These are phyloP conservation scores for Dryobates pubescens DNA, from an alignment of 2,797 vertebrate species.

Conservation along the genomic window DNA sequence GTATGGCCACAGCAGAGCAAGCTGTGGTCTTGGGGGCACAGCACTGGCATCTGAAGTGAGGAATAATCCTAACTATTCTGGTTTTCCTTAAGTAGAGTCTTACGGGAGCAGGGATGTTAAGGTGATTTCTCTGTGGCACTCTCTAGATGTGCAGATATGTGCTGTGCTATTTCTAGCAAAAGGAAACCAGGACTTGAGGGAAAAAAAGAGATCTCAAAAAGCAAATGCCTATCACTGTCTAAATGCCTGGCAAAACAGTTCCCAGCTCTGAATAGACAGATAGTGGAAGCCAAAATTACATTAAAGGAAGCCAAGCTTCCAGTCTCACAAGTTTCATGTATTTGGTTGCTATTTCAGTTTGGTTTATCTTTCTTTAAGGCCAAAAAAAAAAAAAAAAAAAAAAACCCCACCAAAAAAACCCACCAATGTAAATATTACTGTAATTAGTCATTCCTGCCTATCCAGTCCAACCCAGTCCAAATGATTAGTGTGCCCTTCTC, in stretches of 20 bases:
- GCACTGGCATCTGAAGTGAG: background rate
- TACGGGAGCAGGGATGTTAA: background rate
- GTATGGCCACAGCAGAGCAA: accelerated
- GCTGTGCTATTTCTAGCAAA: background rate
- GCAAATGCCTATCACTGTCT: background rate
- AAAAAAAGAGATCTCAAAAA: background rate
- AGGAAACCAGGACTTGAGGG: background rate
- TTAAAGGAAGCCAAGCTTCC: background rate
- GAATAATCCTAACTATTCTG: background rate
- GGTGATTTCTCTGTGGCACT: background rate
- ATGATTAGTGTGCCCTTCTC: background rate
- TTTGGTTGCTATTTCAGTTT: background rate
- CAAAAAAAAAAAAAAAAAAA: background rate
- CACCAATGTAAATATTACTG: background rate
- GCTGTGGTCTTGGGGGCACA: background rate
- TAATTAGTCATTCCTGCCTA: background rate
- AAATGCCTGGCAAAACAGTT: background rate
- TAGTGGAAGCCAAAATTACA: background rate
- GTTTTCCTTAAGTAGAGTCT: background rate
- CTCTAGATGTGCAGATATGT: background rate
- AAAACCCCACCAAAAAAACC: too few relatives aligned
- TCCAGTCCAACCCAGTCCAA: background rate
- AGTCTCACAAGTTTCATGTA: background rate
- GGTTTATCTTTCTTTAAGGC: background rate
- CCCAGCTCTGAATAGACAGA: background rate